A percentile compares a stretch with the other conserved stretches of the same genome.
phyloP scores from a whole-genome alignment of 2,797 vertebrate species.

The Merluccius polli region DNA sequence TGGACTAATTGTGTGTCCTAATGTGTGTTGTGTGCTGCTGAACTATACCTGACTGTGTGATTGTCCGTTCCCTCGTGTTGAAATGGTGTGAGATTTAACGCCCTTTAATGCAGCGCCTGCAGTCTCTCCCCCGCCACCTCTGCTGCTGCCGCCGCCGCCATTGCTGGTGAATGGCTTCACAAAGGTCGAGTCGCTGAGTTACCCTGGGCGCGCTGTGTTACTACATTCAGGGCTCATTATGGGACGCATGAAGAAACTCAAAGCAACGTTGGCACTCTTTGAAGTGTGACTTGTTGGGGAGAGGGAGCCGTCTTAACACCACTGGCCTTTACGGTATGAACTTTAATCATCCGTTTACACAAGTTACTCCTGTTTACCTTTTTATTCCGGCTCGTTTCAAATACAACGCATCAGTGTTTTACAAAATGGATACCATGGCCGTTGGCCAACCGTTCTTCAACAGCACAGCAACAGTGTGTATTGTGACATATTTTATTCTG shows the following conservation, averaged over 20 bases:
- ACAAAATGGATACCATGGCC: too few relatives aligned
- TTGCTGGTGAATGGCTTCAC: not conserved
- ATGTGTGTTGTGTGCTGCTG: not conserved
- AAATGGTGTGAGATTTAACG: too few relatives aligned
- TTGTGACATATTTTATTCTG: too few relatives aligned
- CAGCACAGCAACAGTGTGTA: too few relatives aligned
- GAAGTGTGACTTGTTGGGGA: not conserved
- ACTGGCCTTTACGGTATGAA: not conserved
- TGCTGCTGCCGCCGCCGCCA: not conserved
- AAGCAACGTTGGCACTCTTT: not conserved
- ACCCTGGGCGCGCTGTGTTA: not conserved
- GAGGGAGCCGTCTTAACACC: not conserved
- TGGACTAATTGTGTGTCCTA: not conserved
- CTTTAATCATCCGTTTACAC: not conserved
- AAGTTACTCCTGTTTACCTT: too few relatives aligned
- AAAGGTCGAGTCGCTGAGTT: not conserved
- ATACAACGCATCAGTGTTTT: too few relatives aligned
- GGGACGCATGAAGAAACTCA: not conserved
- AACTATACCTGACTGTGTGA: not conserved
- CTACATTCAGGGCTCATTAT: not conserved
- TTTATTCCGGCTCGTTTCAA: too few relatives aligned
- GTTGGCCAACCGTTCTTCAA: too few relatives aligned
- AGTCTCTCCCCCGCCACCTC: not conserved
- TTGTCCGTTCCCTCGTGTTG: not conserved
- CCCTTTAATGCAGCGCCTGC: too few relatives aligned